Percentiles rank a stretch among this genome's conserved stretches.
These are phyloP conservation scores for Propithecus coquereli DNA, from an alignment of 2,113 vertebrate genomes.

Conservation along the genomic window DNA sequence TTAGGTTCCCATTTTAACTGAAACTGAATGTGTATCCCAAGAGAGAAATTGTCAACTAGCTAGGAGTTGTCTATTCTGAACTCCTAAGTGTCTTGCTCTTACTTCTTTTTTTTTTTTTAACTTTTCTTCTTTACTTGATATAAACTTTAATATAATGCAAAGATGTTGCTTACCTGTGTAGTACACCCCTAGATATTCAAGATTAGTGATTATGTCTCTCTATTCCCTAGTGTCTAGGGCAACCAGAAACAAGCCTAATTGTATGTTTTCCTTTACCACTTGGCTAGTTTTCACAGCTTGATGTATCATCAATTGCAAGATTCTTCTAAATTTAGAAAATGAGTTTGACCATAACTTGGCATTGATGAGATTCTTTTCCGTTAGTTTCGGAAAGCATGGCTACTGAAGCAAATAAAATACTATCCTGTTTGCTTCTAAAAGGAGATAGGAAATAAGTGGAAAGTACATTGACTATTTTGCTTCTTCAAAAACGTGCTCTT, in stretches of 20 bases:
- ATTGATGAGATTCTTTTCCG: slow-evolving; percentile 35
- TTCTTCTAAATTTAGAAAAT: slow-evolving; percentile 54
- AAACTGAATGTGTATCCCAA: not conserved
- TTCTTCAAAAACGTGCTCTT: slow-evolving; percentile 56
- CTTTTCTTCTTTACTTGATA: slow-evolving; percentile 2
- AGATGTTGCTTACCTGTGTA: slow-evolving; percentile 22
- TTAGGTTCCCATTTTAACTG: not conserved
- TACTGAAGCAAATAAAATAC: slow-evolving; percentile 58
- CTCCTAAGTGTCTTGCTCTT: not conserved
- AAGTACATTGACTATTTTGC: slow-evolving; percentile 53
- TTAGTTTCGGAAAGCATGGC: slow-evolving; percentile 47
- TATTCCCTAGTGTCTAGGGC: not conserved
- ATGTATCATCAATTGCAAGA: slow-evolving; percentile 38
- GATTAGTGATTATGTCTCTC: not conserved
- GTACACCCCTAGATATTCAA: not conserved
- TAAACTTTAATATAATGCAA: slow-evolving; percentile 4
- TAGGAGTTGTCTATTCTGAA: not conserved
- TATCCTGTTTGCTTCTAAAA: slow-evolving; percentile 53
- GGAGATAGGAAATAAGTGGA: slow-evolving; percentile 38
- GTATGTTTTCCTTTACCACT: slow-evolving; percentile 1
- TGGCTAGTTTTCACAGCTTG: slow-evolving; percentile 57
- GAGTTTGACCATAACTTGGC: slow-evolving; percentile 48
- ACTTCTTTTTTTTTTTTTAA: not conserved
- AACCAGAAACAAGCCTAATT: slow-evolving; percentile 31
- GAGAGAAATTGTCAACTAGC: not conserved